Conservation (phyloP, 2,888 invertebrate genomes). For the Caenorhabditis zanzibari region DNA sequence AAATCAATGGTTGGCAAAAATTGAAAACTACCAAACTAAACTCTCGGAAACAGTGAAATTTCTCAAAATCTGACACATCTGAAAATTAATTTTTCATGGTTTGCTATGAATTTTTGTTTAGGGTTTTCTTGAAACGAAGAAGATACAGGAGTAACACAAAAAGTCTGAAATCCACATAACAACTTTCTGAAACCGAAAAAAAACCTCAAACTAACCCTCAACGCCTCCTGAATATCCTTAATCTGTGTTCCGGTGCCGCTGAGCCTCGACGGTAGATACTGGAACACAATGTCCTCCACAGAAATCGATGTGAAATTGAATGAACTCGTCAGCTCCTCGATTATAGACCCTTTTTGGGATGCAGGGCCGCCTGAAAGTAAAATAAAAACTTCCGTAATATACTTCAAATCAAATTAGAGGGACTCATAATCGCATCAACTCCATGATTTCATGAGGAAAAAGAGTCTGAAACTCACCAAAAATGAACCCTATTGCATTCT, state of each 20-base stretch:
- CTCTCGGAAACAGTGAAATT: no score
- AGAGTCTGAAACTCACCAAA: constrained; percentile 79
- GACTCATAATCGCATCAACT: constrained; percentile 19
- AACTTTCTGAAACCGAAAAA: no score
- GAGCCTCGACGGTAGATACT: constrained; percentile 81
- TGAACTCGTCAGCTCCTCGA: constrained; percentile 80
- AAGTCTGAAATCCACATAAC: no score
- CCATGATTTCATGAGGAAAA: not conserved
- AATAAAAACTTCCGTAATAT: no score
- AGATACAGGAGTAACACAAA: no score
- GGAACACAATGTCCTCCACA: constrained; percentile 82
- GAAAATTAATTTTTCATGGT: no score
- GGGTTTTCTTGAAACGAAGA: no score
- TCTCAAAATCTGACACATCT: no score
- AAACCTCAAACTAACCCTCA: constrained; percentile 75
- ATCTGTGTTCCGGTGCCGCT: constrained; percentile 77
- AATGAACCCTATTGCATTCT: constrained; percentile 77
- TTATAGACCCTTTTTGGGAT: constrained; percentile 81
- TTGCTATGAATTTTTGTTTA: no score
- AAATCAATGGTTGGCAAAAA: no score
- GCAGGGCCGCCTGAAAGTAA: constrained; percentile 81
- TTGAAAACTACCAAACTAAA: no score
- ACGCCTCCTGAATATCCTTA: constrained; percentile 78
- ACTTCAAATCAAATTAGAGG: not conserved
- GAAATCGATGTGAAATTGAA: constrained; percentile 80